Evolutionary conservation across 2,113 vertebrate species (phyloP).

Genomic region (Eira barbara): DNA sequence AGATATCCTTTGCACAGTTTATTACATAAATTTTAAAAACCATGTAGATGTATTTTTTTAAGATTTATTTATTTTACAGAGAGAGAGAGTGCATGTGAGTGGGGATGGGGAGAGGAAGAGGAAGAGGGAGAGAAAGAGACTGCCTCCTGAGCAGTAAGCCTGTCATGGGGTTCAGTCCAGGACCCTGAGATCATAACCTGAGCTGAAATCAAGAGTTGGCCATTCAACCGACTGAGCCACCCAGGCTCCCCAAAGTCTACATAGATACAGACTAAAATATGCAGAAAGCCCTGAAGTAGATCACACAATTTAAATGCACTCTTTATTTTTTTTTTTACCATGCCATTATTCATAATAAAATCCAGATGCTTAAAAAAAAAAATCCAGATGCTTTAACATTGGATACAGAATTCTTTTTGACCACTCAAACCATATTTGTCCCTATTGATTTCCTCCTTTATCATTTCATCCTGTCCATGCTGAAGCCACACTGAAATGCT

Average conservation of each 20-base stretch:
- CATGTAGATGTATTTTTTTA: background rate
- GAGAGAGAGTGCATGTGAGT: background rate
- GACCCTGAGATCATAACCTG: background rate
- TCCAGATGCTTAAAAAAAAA: background rate
- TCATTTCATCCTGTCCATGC: background rate
- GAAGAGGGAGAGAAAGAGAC: background rate
- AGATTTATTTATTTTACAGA: background rate
- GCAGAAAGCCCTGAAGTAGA: background rate
- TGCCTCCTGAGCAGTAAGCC: background rate
- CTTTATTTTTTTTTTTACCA: background rate
- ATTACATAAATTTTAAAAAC: slow-evolving; percentile 32
- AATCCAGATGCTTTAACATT: background rate
- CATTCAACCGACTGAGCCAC: background rate
- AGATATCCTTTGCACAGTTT: background rate
- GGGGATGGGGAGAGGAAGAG: background rate
- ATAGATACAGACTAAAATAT: background rate
- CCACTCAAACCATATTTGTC: background rate
- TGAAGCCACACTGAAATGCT: background rate
- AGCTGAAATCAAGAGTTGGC: background rate
- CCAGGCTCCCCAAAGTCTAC: background rate
- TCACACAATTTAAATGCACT: background rate
- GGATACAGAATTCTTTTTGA: background rate
- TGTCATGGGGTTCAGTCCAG: background rate
- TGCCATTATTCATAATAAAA: slow-evolving; percentile 12
- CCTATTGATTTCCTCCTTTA: background rate